Conservation (phyloP, 1,140 invertebrate species). For the Hypsibius dujardini region DNA sequence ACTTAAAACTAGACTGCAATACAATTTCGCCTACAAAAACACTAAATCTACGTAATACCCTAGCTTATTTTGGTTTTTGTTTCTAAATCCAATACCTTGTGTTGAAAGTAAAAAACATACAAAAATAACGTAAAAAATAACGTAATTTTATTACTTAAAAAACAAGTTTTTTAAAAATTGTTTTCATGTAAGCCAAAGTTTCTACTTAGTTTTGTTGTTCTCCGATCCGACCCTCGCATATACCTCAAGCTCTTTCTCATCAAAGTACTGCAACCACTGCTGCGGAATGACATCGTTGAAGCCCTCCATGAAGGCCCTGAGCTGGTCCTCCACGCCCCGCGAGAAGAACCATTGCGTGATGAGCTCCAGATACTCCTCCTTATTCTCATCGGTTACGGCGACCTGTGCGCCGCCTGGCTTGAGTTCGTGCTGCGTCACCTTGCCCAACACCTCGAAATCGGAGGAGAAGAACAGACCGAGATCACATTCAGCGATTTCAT, state of each 20-base stretch:
- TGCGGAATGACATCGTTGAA: slow-evolving; percentile 89
- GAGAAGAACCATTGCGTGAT: slow-evolving; percentile 91
- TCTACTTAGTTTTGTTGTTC: neutral
- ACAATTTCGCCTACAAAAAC: no score
- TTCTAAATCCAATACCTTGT: no score
- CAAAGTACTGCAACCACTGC: slow-evolving; percentile 91
- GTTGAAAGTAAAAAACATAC: no score
- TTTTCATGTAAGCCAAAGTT: neutral
- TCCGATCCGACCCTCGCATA: neutral
- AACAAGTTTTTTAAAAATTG: neutral
- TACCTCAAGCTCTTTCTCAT: slow-evolving; percentile 75
- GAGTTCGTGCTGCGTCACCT: slow-evolving; percentile 66
- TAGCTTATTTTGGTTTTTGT: no score
- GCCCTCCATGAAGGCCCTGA: slow-evolving; percentile 69
- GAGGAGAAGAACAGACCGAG: slow-evolving; percentile 91
- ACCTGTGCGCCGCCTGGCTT: slow-evolving; percentile 66
- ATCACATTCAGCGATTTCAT: slow-evolving; percentile 90
- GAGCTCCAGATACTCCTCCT: slow-evolving; percentile 83
- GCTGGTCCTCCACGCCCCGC: slow-evolving; percentile 82
- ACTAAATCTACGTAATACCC: no score
- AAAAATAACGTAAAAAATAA: slow-evolving; percentile 8
- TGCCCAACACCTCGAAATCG: slow-evolving; percentile 89
- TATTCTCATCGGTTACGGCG: slow-evolving; percentile 69
- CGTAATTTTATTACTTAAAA: neutral
- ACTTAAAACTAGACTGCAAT: no score